Base-by-base conservation (phyloP, 2,113 vertebrate species). In the Butorides virescens region DNA sequence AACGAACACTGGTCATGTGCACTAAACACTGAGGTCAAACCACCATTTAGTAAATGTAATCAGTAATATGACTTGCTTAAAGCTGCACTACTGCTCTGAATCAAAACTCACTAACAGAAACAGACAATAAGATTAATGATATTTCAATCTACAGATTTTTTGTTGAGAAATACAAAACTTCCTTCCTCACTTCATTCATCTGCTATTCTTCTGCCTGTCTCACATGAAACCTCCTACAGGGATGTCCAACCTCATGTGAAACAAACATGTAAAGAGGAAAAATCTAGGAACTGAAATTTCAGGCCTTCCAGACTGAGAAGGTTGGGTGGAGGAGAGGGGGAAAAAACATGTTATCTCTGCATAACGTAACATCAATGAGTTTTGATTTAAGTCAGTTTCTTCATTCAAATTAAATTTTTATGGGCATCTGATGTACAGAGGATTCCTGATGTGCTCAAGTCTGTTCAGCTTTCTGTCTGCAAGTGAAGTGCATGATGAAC, bases 401-500 rank as follows among this genome's bases (percentile, higher is more conserved):
- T 93, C 46, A 88, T 92, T 95, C 42, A 85, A 71, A 72, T 93
- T 59, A 70, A 29, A 56, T 61, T 81, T 94, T 73, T 92, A 46
- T 27, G 29, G 19, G 22, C 71, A 56, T 84, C 70, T 84, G 85
- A 70, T 76, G 67, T 39, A n/a, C 52, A 55, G 84, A 81, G 66
- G 73, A 17, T 55, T 88, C 81, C 36, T 90, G 50, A 49, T 92
- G 34, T 12, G 37, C 46, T 65, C 37, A 16, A 36, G 72, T 73
- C 63, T 89, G 36, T 93, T 97, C 55, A 44, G 46, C 72, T 93
- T 96, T 95, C 78, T 92, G 46, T 66, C 83, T 96, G 61, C 34
- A 91, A 96, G 58, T 37, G 91, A 77, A 95, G 49, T 86, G 76
- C 17, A 30, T 91, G 96, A 92, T 82, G 90, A 97, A 94, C 49